These are phyloP conservation scores for Sinocyclocheilus rhinocerous DNA, from an alignment of 2,113 vertebrate species.

Conservation along the genomic window DNA sequence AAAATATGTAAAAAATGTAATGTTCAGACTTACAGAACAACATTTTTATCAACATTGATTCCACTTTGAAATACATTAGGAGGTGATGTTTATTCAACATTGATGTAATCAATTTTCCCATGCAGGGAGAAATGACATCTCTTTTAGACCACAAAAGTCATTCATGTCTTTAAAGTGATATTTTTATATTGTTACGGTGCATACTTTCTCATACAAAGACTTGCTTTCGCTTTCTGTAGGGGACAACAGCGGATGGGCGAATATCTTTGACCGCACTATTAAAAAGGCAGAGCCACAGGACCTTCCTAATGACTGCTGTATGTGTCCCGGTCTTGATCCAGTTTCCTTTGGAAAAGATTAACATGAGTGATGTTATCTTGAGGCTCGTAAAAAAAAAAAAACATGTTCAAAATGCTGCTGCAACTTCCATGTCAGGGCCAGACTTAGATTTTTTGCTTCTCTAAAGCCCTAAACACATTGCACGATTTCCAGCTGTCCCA, in stretches of 20 bases:
- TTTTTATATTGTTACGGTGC: neutral
- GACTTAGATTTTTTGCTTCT: neutral
- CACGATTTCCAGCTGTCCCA: too few relatives aligned
- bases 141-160: neutral
- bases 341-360: constrained; percentile 15
- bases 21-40: neutral
- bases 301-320: constrained; percentile 78
- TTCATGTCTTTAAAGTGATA: neutral
- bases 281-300: constrained; percentile 65
- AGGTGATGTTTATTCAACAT: neutral
- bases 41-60: too few relatives aligned
- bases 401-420: neutral
- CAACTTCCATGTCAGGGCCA: neutral
- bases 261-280: constrained; percentile 73
- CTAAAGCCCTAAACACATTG: too few relatives aligned
- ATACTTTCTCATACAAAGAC: neutral
- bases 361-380: neutral
- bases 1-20: neutral
- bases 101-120: neutral
- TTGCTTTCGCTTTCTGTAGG: constrained; percentile 62
- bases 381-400: neutral
- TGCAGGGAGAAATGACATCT: neutral
- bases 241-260: constrained; percentile 77
- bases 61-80: neutral
- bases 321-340: constrained; percentile 60